phyloP scores from a whole-genome alignment of 53 echinoderm and acorn worm species.

The Hippasteria phrygiana region DNA sequence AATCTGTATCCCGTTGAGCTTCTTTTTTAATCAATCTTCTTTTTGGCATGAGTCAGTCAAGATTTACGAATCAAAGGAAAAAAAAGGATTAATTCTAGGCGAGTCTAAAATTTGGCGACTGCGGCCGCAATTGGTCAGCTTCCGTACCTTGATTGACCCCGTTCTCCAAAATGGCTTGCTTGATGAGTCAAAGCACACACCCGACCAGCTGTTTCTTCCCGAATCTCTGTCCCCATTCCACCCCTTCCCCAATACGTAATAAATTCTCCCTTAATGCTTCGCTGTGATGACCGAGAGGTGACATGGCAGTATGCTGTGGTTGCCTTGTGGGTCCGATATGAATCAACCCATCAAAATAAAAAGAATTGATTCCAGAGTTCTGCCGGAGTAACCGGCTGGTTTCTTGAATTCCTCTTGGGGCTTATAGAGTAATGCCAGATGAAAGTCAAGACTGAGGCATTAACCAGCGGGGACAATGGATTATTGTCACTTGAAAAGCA shows the following conservation, averaged over 20 bases:
- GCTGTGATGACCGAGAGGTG: background rate
- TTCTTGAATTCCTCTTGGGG: background rate
- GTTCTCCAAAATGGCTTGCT: too few species aligned
- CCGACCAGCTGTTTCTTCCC: background rate
- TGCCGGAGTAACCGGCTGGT: background rate
- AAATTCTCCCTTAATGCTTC: conserved; percentile 4
- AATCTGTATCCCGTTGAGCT: too few species aligned
- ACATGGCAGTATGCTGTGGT: background rate
- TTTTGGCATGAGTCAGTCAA: too few species aligned
- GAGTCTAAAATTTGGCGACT: too few species aligned
- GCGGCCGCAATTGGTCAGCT: too few species aligned
- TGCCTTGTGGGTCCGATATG: background rate
- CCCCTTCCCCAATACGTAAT: background rate
- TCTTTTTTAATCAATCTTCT: too few species aligned
- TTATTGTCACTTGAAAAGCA: background rate
- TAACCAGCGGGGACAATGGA: background rate
- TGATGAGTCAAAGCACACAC: background rate
- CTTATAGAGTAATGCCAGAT: background rate
- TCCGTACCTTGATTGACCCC: too few species aligned
- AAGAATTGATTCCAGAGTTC: background rate
- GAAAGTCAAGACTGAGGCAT: too few species aligned
- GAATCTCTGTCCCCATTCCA: too few species aligned
- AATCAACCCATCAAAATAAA: background rate
- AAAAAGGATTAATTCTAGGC: too few species aligned
- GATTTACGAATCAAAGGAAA: too few species aligned